Evolutionary conservation across 2,113 vertebrate species (phyloP).

Genomic region (Mionectes macconnelli): DNA sequence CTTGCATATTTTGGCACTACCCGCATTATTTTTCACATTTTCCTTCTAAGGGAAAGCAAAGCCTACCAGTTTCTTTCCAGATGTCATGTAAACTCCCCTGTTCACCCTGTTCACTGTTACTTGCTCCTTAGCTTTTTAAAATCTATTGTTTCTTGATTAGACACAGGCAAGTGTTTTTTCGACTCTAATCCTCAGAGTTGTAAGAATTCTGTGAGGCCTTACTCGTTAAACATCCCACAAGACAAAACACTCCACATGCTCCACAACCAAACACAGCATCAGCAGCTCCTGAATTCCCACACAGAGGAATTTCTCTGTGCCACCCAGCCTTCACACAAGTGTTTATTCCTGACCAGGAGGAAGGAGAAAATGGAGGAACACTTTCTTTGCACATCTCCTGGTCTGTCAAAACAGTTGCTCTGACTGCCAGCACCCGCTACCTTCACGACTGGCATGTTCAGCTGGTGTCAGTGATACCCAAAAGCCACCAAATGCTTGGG

Average conservation of each 20-base stretch:
- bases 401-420: constrained; percentile 23
- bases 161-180: no score
- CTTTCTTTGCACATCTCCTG: background rate
- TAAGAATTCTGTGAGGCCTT: background rate
- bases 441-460: background rate
- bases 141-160: background rate
- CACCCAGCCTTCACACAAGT: background rate
- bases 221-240: background rate
- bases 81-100: background rate
- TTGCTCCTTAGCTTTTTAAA: background rate
- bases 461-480: background rate
- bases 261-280: background rate
- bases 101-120: background rate
- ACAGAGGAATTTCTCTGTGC: background rate
- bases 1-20: background rate
- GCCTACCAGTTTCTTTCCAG: background rate
- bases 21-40: background rate
- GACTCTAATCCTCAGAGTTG: background rate
- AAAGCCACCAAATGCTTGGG: background rate
- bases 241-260: background rate
- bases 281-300: background rate
- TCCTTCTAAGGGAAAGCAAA: background rate
- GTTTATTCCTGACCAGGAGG: background rate
- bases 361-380: background rate
- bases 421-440: background rate